Evolutionary conservation across 2,888 invertebrate genomes (phyloP), one percentile per base, ranked within the genome.

Genomic region (Drosophila hamatofila): DNA sequence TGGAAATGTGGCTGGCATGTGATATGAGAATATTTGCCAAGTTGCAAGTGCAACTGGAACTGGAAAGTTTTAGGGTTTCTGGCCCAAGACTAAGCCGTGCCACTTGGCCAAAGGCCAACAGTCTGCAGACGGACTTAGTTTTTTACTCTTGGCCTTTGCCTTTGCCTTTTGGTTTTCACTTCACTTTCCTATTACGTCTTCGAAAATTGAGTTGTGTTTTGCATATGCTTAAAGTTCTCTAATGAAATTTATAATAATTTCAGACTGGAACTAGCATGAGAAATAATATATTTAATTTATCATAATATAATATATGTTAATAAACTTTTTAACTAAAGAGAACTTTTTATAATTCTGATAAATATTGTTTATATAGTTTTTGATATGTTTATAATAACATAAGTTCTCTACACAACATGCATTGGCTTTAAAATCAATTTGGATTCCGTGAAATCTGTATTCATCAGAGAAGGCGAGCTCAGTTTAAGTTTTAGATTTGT

Each of bases 51-150:
- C 41, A 52, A 18, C 59, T 60, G 67, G 62, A 52, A 18, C 59
- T 60, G 67, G 62, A 66, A 78, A 72, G 61, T 59, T 59, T 65
- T 75, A 41, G 48, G 58, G 58, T 77, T 75, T 75, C 63, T 59
- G 63, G 73, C 75, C 62, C 61, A 75, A 73, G 72, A 54, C 48
- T 66, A 60, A 66, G 66, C 74, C 54, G 48, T 25, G 42, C 30
- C 46, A 71, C 52, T 75, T 77, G 75, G 75, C 65, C 44, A 41
- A 51, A 60, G 41, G 67, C 68, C 66, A 65, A 23, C 37, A 23
- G 58, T 49, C 54, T 39, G 37, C 41, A 42, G 33, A n/a, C 41
- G 46, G 51, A 18, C 46, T 73, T 60, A 33, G 46, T 42, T 59
- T 69, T 48, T 63, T 41, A 30, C 62, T 56, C n/a, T n/a, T n/a